Evolutionary conservation across 2,888 invertebrate genomes (phyloP).

Genomic region (Diarsia dahlii): DNA sequence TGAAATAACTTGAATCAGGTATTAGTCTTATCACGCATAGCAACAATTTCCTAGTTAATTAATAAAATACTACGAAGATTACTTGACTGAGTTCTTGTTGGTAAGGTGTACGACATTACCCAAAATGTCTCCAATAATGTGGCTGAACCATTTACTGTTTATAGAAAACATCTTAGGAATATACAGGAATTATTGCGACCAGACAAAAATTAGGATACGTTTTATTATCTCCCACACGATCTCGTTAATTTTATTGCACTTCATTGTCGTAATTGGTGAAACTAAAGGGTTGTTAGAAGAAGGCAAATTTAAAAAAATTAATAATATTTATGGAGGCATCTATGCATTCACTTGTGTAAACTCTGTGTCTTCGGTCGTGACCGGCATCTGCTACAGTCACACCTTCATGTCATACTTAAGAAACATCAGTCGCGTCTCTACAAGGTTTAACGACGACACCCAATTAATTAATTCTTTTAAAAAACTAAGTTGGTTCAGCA

Average conservation of each 20-base stretch:
- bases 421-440: not conserved
- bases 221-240: not conserved
- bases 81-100: too few species aligned
- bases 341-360: not conserved
- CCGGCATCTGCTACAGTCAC: constrained; percentile 9
- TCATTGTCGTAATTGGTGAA: not conserved
- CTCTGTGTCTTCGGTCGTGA: not conserved
- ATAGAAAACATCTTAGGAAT: constrained; percentile 23
- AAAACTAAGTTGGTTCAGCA: constrained; percentile 11
- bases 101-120: too few species aligned
- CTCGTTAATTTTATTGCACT: constrained; percentile 1
- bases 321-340: too few species aligned
- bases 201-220: constrained; percentile 30
- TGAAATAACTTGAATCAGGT: too few species aligned
- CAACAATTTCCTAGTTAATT: too few species aligned
- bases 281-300: not conserved
- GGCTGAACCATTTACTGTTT: not conserved
- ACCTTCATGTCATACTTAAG: not conserved
- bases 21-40: too few species aligned
- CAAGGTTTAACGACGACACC: not conserved
- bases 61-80: too few species aligned
- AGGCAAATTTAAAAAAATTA: too few species aligned
- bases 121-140: too few species aligned
- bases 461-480: not conserved
- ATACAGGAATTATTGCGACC: constrained; percentile 30